Evolutionary conservation across 2,797 vertebrate species (phyloP), one percentile per base, ranked within the genome.

Genomic region (Distichodus sexfasciatus): DNA sequence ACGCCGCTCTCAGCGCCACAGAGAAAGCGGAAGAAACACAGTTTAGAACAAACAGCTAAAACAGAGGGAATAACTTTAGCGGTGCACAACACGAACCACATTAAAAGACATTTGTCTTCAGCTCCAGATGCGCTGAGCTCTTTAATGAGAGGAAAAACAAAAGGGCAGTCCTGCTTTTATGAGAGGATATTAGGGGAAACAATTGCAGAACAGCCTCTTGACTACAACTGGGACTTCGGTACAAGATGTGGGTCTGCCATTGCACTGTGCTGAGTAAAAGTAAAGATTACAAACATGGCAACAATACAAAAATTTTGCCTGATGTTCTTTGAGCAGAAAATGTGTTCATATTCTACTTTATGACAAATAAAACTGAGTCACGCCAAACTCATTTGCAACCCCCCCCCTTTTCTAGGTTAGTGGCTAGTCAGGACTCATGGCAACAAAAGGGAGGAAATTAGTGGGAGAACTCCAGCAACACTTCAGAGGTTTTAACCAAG

Each of bases 141-240:
- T 89, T 87, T 90, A 91, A 90, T 84, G 88, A 88, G 86, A 60
- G 72, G 70, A 86, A 74, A 72, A 87, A n/a, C n/a, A 85, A 87
- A 85, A 85, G 76, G 80, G 80, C 43, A 76, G 78, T 76, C 71
- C 58, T 70, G 80, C 38, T 75, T 79, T 89, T 78, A 84, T 41
- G 57, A 67, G 81, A 82, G 71, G 50, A 40, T 74, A 83, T 83
- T 84, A 85, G 86, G 84, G 71, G 84, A 87, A 82, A 87, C 84
- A 88, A 88, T 88, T 91, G 87, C 80, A 78, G 58, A 63, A 71
- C 66, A 61, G 48, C 23, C 31, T 19, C 71, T 73, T 26, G 51
- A 66, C 66, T 50, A 53, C 67, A 73, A 64, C 26, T 59, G 1
- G 51, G 12, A 58, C 69, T 68, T 46, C 54, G 61, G 53, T 23